phyloP scores from a whole-genome alignment of 2,113 vertebrate genomes.

The Falcunculus frontatus region DNA sequence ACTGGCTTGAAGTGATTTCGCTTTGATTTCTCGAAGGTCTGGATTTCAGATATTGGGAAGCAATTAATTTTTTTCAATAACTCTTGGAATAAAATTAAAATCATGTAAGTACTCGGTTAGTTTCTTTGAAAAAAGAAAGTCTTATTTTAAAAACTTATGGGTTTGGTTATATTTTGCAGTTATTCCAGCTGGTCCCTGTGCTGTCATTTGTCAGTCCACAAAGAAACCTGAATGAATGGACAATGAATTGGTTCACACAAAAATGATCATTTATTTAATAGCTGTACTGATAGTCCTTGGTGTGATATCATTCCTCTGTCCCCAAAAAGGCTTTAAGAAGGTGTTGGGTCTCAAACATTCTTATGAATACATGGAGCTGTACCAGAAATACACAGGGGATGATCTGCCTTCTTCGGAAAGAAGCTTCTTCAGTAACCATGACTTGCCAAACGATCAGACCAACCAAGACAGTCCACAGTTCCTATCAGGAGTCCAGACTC shows the following conservation, averaged over 20 bases:
- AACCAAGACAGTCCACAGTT: background rate
- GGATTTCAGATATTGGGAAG: background rate
- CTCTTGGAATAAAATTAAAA: background rate
- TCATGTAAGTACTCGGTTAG: background rate
- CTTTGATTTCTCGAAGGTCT: background rate
- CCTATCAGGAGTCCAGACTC: background rate
- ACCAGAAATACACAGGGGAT: background rate
- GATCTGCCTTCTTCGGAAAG: background rate
- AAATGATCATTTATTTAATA: background rate
- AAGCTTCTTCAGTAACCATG: background rate
- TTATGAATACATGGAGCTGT: background rate
- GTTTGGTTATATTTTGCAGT: background rate
- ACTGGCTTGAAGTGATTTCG: background rate
- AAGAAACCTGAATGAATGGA: background rate
- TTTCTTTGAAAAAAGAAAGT: background rate
- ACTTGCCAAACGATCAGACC: background rate
- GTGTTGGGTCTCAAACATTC: background rate
- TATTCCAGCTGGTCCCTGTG: background rate
- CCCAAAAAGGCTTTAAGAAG: background rate
- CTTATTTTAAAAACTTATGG: background rate
- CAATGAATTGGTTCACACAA: background rate
- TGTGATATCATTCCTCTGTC: background rate
- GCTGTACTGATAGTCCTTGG: background rate
- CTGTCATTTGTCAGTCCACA: background rate
- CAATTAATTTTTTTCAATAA: background rate